Percentiles rank a stretch among this genome's conserved stretches.
Conservation (phyloP, 2,888 invertebrate species). For the Caenorhabditis sp. region DNA sequence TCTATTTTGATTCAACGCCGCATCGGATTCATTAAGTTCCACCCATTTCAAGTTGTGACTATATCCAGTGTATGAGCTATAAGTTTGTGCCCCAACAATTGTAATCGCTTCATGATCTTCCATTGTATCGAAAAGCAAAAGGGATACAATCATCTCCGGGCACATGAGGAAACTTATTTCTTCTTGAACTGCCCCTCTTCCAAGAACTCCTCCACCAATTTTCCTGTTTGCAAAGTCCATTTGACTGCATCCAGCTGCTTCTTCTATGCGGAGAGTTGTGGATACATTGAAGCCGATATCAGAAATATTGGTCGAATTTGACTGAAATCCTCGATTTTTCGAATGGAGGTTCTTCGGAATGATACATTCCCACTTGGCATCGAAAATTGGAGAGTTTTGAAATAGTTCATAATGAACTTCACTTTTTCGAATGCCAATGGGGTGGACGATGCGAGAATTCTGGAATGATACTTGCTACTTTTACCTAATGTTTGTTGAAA, state of each 20-base stretch:
- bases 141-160: constrained; percentile 87
- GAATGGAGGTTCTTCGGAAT: no score
- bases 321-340: no score
- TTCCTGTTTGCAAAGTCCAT: constrained; percentile 93
- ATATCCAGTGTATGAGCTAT: constrained; percentile 67
- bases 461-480: no score
- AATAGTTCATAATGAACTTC: constrained; percentile 20
- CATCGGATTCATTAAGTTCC: not conserved
- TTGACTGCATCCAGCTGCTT: constrained; percentile 74
- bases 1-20: constrained; percentile 4
- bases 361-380: constrained; percentile 9
- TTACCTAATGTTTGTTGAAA: no score
- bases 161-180: constrained; percentile 94
- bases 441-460: not conserved
- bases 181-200: constrained; percentile 86
- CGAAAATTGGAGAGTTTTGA: not conserved
- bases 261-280: constrained; percentile 37
- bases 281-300: not conserved
- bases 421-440: no score
- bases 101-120: constrained; percentile 83
- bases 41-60: not conserved
- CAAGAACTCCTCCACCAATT: constrained; percentile 90
- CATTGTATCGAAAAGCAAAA: constrained; percentile 85
- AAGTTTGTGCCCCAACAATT: constrained; percentile 82
- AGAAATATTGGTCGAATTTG: not conserved